These are phyloP conservation scores for Drosophila nebulosa DNA, from an alignment of 1,140 invertebrate species.

Conservation along the genomic window DNA sequence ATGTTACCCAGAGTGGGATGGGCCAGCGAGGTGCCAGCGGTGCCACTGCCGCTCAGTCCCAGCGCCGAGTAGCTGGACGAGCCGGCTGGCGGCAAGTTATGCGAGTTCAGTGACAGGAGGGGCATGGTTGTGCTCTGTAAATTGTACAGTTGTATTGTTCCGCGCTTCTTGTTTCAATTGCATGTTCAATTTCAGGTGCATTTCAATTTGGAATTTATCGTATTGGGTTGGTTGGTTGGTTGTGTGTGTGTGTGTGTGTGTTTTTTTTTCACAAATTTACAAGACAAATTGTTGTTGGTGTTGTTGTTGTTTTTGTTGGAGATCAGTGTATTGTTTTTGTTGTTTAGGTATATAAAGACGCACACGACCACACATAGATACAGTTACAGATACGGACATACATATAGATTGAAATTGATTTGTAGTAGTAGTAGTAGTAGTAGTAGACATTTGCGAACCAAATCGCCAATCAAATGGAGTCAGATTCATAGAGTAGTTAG, in stretches of 20 bases:
- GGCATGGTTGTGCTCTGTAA: constrained; percentile 85
- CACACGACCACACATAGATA: constrained; percentile 28
- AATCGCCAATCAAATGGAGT: constrained; percentile 31
- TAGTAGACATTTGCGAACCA: constrained; percentile 10
- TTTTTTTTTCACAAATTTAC: constrained; percentile 46
- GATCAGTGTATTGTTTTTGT: constrained; percentile 15
- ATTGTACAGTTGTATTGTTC: constrained; percentile 81
- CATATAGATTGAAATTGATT: constrained; percentile 44
- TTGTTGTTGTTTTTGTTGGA: constrained; percentile 24
- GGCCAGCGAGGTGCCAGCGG: constrained; percentile 67
- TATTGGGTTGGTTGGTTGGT: not conserved
- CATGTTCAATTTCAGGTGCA: constrained; percentile 37
- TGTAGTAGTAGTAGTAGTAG: not conserved
- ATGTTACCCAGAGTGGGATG: constrained; percentile 73
- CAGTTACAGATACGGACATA: constrained; percentile 51
- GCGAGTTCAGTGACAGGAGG: constrained; percentile 83
- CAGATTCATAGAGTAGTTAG: constrained; percentile 9
- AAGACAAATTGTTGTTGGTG: constrained; percentile 26
- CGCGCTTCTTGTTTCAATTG: constrained; percentile 66
- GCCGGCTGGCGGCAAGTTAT: constrained; percentile 81
- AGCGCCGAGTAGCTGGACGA: constrained; percentile 76
- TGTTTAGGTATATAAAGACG: constrained; percentile 30
- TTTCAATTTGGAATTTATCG: constrained; percentile 33
- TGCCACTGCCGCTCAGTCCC: constrained; percentile 60
- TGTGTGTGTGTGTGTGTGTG: no score